Percentiles rank a stretch among this genome's conserved stretches.
phyloP scores from a whole-genome alignment of 2,113 vertebrate species.

The Leucopsar rothschildi region DNA sequence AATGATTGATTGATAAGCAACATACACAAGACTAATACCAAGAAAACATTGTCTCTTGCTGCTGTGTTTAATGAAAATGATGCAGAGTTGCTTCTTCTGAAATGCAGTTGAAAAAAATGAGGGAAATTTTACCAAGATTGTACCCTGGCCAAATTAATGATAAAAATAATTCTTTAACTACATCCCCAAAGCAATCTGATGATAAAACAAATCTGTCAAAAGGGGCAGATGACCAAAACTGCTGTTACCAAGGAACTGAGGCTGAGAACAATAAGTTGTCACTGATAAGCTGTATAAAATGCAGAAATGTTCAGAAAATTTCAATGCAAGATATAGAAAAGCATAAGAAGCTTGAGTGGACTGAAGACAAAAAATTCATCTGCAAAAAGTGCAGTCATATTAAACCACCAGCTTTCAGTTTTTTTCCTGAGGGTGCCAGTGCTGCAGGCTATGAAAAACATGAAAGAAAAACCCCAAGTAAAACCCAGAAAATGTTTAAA shows the following conservation, averaged over 20 bases:
- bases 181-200: conserved; percentile 63
- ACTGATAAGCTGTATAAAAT: conserved; percentile 60
- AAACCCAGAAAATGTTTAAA: conserved; percentile 59
- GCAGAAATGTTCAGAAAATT: conserved; percentile 58
- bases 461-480: neutral
- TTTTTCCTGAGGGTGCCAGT: conserved; percentile 31
- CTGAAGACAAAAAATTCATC: conserved; percentile 51
- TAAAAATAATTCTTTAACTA: conserved; percentile 52
- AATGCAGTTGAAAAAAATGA: conserved; percentile 77
- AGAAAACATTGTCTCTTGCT: neutral
- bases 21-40: neutral
- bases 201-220: conserved; percentile 45
- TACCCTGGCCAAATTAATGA: conserved; percentile 43
- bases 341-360: conserved; percentile 11
- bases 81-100: neutral
- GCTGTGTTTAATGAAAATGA: neutral
- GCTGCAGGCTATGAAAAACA: conserved; percentile 13
- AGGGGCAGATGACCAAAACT: neutral
- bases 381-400: conserved; percentile 65
- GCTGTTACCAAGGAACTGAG: conserved; percentile 60
- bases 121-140: conserved; percentile 66
- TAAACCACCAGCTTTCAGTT: conserved; percentile 23
- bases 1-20: neutral
- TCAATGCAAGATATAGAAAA: conserved; percentile 48
- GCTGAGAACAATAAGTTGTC: conserved; percentile 51